Conservation (phyloP, 2,888 invertebrate species). For the Masnerella sp. region DNA sequence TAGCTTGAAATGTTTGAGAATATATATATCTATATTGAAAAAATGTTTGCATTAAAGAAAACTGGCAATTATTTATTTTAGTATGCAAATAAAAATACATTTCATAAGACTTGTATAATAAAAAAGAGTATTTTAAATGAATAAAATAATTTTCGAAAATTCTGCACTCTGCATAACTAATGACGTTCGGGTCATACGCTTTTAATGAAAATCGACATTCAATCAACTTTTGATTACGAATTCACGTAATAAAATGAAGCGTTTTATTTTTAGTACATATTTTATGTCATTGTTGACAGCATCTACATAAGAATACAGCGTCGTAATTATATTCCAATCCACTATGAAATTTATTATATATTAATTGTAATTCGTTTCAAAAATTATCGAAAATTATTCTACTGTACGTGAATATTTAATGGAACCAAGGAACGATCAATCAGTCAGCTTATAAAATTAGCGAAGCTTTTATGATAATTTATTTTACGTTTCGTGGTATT, state of each 20-base stretch:
- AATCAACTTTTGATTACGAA: constrained; percentile 28
- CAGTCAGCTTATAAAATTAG: constrained; percentile 29
- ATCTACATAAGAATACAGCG: constrained; percentile 30
- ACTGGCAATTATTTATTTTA: not conserved
- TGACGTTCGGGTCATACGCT: constrained; percentile 6
- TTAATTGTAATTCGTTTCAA: constrained; percentile 25
- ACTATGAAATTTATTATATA: constrained; percentile 33
- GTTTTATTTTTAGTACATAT: constrained; percentile 39
- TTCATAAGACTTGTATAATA: not conserved
- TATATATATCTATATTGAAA: too few relatives aligned
- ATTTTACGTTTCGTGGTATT: too few relatives aligned
- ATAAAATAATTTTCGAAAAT: constrained; percentile 25
- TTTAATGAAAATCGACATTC: constrained; percentile 37
- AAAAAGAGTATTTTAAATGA: not conserved
- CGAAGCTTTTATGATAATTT: constrained; percentile 24
- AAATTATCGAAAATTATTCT: constrained; percentile 36
- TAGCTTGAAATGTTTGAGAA: too few relatives aligned
- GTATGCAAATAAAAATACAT: not conserved
- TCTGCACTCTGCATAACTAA: constrained; percentile 4
- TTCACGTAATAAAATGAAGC: constrained; percentile 30
- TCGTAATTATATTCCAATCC: constrained; percentile 17
- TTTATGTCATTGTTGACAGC: constrained; percentile 37
- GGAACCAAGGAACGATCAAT: constrained; percentile 20
- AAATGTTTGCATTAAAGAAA: not conserved
- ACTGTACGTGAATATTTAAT: constrained; percentile 34